Base-by-base conservation (phyloP, 2,888 invertebrate genomes). In the Oligia strigilis region DNA sequence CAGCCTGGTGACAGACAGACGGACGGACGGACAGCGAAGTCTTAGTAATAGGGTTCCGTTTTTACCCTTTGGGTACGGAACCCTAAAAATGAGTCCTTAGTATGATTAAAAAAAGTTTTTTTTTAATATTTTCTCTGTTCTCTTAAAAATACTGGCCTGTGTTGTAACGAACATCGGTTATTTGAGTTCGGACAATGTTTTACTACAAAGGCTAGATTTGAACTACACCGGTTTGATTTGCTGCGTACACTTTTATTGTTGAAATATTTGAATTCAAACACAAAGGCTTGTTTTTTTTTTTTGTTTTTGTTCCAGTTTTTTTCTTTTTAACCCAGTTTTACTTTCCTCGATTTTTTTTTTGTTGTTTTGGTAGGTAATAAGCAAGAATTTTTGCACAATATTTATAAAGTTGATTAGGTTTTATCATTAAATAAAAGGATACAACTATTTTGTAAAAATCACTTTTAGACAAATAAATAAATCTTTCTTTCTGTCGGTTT, bases 201-300 rank as follows among this genome's bases (percentile, higher is more conserved):
- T 19, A 58, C 70, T 46, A 77, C 77, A 84, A 83, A 84, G 46
- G 77, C 62, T 64, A 71, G 64, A 66, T 75, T 75, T 72, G 66
- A 52, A 65, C 43, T 58, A 52, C 43, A 58, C 23, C 4, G 11
- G n/a, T 78, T 73, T 83, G 69, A 82, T 83, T 82, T 69, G 72
- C 70, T 70, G 43, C 13, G 52, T 6, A 40, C 29, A 70, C 43
- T 65, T 70, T 46, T 70, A 40, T 65, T n/a, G n/a, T n/a, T n/a
- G 49, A 55, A 72, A 62, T 83, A 83, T 83, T 78, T 65, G 71
- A 40, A 77, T 66, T 72, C 52, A 82, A 81, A 81, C 66, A 65
- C 40, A 40, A 29, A 23, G 13, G 36, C 6, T 69, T 49, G 66
- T 58, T 66, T 71, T 62, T 66, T 66, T 58, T 6, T 82, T 82